Evolutionary conservation across 2,113 vertebrate species (phyloP).

Genomic region (Pitta sordida): DNA sequence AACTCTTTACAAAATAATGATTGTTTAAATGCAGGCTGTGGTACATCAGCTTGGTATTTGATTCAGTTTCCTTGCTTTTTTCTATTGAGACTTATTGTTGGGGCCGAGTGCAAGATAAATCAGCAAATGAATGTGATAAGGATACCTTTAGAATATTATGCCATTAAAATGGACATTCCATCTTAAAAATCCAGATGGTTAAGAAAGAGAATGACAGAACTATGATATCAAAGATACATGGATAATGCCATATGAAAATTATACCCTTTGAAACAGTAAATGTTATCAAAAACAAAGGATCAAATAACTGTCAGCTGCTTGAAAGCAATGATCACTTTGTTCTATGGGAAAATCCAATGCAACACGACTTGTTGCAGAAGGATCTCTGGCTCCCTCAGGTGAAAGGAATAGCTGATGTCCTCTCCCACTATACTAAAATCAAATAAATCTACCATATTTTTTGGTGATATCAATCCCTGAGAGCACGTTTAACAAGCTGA

Average conservation of each 20-base stretch:
- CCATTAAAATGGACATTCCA: neutral
- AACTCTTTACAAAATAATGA: neutral
- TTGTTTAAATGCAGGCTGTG: neutral
- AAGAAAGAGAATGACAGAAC: neutral
- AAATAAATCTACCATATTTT: neutral
- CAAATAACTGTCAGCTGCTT: neutral
- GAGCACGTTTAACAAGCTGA: neutral
- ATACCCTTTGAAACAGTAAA: neutral
- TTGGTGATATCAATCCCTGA: neutral
- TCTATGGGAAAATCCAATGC: neutral
- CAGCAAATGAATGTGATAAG: neutral
- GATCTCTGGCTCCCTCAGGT: constrained; percentile 45
- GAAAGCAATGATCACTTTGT: neutral
- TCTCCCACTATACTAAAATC: neutral
- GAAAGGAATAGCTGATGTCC: neutral
- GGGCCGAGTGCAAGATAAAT: neutral
- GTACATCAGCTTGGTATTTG: neutral
- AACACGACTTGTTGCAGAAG: neutral
- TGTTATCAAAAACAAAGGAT: neutral
- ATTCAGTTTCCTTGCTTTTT: neutral
- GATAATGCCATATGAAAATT: neutral
- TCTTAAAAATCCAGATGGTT: neutral
- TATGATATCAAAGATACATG: neutral
- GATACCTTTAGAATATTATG: neutral
- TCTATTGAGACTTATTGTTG: neutral